phyloP scores from a whole-genome alignment of 1,140 invertebrate species.

The Ditylenchus dipsaci region DNA sequence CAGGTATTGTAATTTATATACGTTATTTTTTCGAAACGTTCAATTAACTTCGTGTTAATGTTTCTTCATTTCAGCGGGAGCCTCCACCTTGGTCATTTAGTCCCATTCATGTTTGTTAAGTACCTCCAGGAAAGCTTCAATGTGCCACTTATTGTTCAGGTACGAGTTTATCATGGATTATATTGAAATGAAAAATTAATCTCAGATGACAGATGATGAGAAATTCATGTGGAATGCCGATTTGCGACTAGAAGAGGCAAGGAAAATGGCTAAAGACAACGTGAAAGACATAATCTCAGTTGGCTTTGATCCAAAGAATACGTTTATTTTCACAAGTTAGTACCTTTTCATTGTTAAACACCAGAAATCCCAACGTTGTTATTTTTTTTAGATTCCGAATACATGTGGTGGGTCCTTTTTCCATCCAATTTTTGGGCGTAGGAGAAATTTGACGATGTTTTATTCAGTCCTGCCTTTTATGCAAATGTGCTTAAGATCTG shows the following conservation, averaged over 20 bases:
- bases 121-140: conserved; percentile 96
- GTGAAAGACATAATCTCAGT: conserved; percentile 96
- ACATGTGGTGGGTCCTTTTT: conserved; percentile 73
- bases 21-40: too few relatives aligned
- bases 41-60: too few relatives aligned
- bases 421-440: neutral
- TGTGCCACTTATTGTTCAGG: conserved; percentile 72
- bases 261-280: conserved; percentile 80
- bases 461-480: conserved; percentile 72
- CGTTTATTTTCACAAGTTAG: conserved; percentile 98
- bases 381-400: conserved; percentile 70
- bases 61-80: conserved; percentile 67
- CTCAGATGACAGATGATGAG: conserved; percentile 93
- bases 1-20: too few relatives aligned
- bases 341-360: too few relatives aligned
- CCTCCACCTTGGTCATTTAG: conserved; percentile 94
- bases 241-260: conserved; percentile 79
- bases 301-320: conserved; percentile 91
- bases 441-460: too few relatives aligned
- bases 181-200: neutral
- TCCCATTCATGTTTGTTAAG: conserved; percentile 93
- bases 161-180: conserved; percentile 7
- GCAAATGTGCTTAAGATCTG: conserved; percentile 84
- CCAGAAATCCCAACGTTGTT: too few relatives aligned
- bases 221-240: conserved; percentile 93